Percentiles rank a stretch among this genome's conserved stretches.
Evolutionary conservation across 2,797 vertebrate species (phyloP).

Genomic region (Babyrousa celebensis): DNA sequence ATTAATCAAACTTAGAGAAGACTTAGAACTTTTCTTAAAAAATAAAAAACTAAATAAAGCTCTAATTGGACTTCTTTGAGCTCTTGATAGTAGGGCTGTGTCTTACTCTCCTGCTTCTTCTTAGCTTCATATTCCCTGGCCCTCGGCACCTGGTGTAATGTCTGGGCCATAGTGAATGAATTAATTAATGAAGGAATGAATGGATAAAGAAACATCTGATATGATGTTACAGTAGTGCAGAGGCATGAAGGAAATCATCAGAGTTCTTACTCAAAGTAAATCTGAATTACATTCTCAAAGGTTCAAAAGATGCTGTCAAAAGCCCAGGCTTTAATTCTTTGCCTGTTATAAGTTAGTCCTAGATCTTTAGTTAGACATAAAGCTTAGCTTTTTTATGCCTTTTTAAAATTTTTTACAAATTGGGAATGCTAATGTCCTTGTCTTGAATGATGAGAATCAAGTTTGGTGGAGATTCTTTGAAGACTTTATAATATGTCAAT

Average conservation of each 20-base stretch:
- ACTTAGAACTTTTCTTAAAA: not conserved
- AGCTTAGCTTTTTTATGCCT: constrained; percentile 9
- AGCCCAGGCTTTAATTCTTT: not conserved
- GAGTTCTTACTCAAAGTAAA: constrained; percentile 15
- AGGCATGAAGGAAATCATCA: not conserved
- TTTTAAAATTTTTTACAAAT: not conserved
- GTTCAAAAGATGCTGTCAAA: not conserved
- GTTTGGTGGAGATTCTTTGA: not conserved
- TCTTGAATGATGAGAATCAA: constrained; percentile 38
- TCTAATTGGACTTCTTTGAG: not conserved
- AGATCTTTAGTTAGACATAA: not conserved
- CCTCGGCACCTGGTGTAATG: not conserved
- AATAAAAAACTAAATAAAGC: not conserved
- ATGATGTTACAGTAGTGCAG: not conserved
- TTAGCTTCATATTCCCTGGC: not conserved
- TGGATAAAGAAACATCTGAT: not conserved
- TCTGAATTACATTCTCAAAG: constrained; percentile 10
- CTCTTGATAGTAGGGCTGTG: not conserved
- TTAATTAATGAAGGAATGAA: not conserved
- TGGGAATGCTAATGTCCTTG: not conserved
- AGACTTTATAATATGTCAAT: not conserved
- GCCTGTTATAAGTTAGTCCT: not conserved
- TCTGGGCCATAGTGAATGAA: not conserved
- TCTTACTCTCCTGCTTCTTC: not conserved
- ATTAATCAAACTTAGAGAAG: constrained; percentile 41